These are phyloP conservation scores for Mya arenaria DNA, from an alignment of 1,140 invertebrate species.

Conservation along the genomic window DNA sequence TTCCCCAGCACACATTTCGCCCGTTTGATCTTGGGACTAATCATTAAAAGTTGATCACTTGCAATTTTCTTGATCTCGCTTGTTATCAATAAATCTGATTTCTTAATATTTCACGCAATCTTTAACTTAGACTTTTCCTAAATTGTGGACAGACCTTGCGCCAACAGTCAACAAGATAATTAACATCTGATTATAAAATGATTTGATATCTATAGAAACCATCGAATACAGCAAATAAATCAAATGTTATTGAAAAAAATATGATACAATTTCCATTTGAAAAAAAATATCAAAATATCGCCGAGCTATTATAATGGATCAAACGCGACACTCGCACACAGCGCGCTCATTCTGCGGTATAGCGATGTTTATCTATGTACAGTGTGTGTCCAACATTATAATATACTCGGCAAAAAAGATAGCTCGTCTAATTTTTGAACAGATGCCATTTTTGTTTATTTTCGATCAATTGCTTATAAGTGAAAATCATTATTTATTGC, in stretches of 20 bases:
- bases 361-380: conserved; percentile 3
- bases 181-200: conserved; percentile 6
- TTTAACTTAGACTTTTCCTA: neutral
- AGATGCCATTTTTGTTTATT: too few relatives aligned
- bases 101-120: neutral
- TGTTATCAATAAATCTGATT: conserved; percentile 8
- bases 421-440: too few relatives aligned
- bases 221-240: conserved; percentile 33
- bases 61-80: neutral
- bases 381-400: conserved; percentile 12
- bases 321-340: too few relatives aligned
- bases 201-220: conserved; percentile 16
- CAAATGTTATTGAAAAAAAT: conserved; percentile 26
- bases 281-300: conserved; percentile 1
- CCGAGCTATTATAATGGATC: conserved; percentile 3
- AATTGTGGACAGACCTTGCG: neutral
- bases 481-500: too few relatives aligned
- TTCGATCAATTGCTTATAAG: too few relatives aligned
- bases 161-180: conserved; percentile 15
- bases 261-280: conserved; percentile 10
- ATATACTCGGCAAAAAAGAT: too few relatives aligned
- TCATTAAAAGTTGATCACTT: neutral
- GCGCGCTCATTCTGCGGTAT: neutral
- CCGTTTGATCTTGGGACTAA: neutral
- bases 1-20: neutral